phyloP scores from a whole-genome alignment of 2,113 vertebrate genomes.

The Larimichthys crocea region DNA sequence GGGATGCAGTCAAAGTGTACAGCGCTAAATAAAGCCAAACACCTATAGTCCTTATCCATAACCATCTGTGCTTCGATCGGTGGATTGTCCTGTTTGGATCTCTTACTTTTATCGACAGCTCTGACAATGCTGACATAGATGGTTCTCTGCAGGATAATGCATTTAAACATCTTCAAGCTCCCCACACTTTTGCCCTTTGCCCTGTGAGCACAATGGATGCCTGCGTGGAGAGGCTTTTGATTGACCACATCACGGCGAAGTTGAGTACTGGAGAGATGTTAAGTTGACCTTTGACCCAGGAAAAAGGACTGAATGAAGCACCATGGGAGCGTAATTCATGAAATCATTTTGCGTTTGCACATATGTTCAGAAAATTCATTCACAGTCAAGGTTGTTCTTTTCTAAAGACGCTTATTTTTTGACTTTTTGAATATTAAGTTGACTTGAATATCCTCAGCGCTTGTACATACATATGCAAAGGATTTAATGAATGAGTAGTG shows the following conservation, averaged over 20 bases:
- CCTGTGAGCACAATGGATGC: neutral
- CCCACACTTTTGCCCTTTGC: slow-evolving; percentile 37
- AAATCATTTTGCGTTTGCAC: too few species aligned
- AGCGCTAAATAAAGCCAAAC: neutral
- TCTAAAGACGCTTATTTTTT: neutral
- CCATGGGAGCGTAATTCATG: neutral
- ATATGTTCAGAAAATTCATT: neutral
- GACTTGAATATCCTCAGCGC: neutral
- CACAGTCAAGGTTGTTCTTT: neutral
- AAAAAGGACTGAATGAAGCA: neutral
- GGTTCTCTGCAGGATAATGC: neutral
- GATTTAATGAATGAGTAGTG: neutral
- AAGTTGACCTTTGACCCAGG: neutral
- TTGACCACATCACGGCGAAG: neutral
- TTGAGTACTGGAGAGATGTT: slow-evolving; percentile 5
- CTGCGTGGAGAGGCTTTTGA: neutral
- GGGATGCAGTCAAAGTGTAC: neutral
- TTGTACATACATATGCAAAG: neutral
- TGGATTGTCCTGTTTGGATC: neutral
- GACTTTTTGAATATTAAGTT: neutral
- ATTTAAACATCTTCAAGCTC: slow-evolving; percentile 13
- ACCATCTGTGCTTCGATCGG: neutral
- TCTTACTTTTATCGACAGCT: slow-evolving; percentile 23
- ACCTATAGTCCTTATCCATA: neutral
- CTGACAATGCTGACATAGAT: slow-evolving; percentile 4